Evolutionary conservation across 2,888 invertebrate species (phyloP), one percentile per base, ranked within the genome.

Genomic region (Neuroscelio doddi): DNA sequence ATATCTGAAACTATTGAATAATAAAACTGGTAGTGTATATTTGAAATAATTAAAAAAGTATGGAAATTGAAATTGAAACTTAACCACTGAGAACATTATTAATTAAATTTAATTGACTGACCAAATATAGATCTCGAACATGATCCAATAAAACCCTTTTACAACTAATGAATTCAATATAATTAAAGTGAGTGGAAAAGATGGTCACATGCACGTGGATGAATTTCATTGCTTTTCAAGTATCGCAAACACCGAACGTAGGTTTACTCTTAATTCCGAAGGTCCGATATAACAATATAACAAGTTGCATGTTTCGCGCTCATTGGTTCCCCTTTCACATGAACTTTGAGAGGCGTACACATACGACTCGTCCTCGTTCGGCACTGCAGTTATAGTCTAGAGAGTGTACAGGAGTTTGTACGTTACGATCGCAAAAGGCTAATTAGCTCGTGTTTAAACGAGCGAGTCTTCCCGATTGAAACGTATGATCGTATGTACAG

Each of bases 261-360:
- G 41, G 32, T 34, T 50, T 29, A 57, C 30, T 55, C 50, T 41
- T 49, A 57, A 62, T 53, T 56, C 53, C 53, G 62, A 53, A 46
- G 62, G 38, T 38, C 42, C 55, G 50, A 55, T 63, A 50, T 47
- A 53, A 52, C 57, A 65, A 72, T 69, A 71, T 72, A 58, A 64
- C 64, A 65, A 65, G 65, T 65, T 65, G 61, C 69, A 71, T 73
- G 75, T 75, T 72, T 71, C 73, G 72, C 67, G 72, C 72, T 71
- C 74, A 71, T 75, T 72, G 76, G 72, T 74, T 77, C 77, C 73
- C 77, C 79, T 79, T 79, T 78, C 79, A 78, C 79, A 71, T 78
- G 80, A 80, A 79, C 79, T 79, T 80, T 80, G 74, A 73, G 70
- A 76, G 68, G 69, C 57, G 62, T 59, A 64, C 59, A 57, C 59